Conservation (phyloP, 1,140 invertebrate species). For the Polypedilum vanderplanki region DNA sequence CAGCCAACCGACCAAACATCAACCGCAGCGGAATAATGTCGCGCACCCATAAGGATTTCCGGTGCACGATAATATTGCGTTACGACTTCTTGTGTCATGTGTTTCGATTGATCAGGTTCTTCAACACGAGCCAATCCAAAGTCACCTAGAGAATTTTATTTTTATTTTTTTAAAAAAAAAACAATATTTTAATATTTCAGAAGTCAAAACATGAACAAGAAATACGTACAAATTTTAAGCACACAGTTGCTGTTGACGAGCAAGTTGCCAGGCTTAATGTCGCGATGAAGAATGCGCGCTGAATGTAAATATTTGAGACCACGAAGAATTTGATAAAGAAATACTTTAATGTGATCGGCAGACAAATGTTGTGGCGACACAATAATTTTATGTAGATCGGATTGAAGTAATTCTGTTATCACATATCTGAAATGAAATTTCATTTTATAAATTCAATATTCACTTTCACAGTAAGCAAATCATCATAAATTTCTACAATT, state of each 20-base stretch:
- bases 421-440: conserved; percentile 73
- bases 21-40: conserved; percentile 93
- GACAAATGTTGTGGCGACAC: conserved; percentile 97
- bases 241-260: conserved; percentile 98
- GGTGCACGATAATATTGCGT: conserved; percentile 99
- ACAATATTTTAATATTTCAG: not conserved
- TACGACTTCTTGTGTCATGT: conserved; percentile 99
- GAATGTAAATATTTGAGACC: conserved; percentile 98
- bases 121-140: conserved; percentile 86
- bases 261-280: conserved; percentile 98
- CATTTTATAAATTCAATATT: too few species aligned
- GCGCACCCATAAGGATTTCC: conserved; percentile 95
- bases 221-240: conserved; percentile 80
- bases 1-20: conserved; percentile 99
- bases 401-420: conserved; percentile 97
- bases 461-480: not conserved
- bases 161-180: not conserved
- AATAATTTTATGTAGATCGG: conserved; percentile 99
- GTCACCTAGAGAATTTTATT: not conserved
- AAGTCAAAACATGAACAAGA: not conserved
- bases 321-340: conserved; percentile 99
- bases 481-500: conserved; percentile 1
- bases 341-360: conserved; percentile 99
- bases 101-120: conserved; percentile 82
- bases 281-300: conserved; percentile 92